phyloP scores from a whole-genome alignment of 2,113 vertebrate genomes.

The Vulpes ferrilata region DNA sequence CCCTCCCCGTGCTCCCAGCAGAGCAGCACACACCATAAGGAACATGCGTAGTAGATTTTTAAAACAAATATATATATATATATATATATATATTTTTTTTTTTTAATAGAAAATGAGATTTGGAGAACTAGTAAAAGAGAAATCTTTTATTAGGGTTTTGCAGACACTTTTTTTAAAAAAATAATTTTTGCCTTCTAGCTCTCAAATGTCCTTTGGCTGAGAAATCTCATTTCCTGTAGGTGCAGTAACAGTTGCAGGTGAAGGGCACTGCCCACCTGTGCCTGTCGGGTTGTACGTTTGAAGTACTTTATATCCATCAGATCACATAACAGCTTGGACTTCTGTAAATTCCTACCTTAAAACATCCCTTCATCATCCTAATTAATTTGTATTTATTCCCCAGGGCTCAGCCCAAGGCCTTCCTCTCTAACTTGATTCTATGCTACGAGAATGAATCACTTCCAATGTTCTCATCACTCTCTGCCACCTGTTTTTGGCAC shows the following conservation, averaged over 20 bases:
- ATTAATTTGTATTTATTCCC: not conserved
- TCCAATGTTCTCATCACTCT: not conserved
- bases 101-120: not conserved
- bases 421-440: not conserved
- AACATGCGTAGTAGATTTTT: not conserved
- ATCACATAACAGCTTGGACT: not conserved
- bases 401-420: not conserved
- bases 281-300: not conserved
- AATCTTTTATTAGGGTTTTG: not conserved
- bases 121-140: not conserved
- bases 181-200: not conserved
- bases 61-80: not conserved
- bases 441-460: no score
- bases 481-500: not conserved
- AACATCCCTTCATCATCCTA: not conserved
- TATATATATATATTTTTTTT: no score
- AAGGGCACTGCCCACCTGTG: not conserved
- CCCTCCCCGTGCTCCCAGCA: rapidly evolving
- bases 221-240: not conserved
- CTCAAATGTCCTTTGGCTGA: not conserved
- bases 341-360: not conserved
- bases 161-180: not conserved
- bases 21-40: not conserved
- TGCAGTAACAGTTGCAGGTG: not conserved
- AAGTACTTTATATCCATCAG: not conserved